phyloP scores from a whole-genome alignment of 2,113 vertebrate genomes.

The Myxocyprinus asiaticus region DNA sequence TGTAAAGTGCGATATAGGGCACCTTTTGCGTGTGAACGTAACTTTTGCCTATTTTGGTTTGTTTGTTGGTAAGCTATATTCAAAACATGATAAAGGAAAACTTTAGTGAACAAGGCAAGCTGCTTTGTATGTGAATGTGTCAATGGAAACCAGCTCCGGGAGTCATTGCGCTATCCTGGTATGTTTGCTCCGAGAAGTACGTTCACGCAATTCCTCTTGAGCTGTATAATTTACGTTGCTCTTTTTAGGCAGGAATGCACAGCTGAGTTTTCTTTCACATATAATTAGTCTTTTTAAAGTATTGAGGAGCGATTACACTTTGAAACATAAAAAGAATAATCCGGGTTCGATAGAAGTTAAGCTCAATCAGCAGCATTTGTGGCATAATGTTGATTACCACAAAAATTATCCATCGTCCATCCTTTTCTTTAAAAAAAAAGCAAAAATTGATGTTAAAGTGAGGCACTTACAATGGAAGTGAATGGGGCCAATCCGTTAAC shows the following conservation, averaged over 20 bases:
- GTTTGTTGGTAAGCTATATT: neutral
- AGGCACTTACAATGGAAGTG: no score
- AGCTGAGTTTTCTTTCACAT: neutral
- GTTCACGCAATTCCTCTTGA: neutral
- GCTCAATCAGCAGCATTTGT: no score
- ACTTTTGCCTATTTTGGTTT: constrained; percentile 10
- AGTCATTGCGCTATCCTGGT: neutral
- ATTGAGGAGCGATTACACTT: constrained; percentile 5
- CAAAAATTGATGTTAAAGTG: no score
- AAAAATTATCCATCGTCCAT: no score
- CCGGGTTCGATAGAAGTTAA: no score
- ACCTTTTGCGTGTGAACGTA: neutral
- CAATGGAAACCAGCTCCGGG: constrained; percentile 40
- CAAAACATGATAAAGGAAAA: neutral
- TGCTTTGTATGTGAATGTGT: neutral
- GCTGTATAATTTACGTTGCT: neutral
- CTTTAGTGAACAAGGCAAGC: constrained; percentile 6
- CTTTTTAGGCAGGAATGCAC: constrained; percentile 1
- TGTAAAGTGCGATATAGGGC: neutral
- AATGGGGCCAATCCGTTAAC: no score
- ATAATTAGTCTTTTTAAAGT: constrained; percentile 10
- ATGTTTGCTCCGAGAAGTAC: constrained; percentile 1
- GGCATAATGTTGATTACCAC: no score
- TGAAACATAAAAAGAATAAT: constrained; percentile 1
- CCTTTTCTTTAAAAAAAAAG: no score